These are phyloP conservation scores for Empidonax traillii DNA, from an alignment of 2,113 vertebrate species.

Conservation along the genomic window DNA sequence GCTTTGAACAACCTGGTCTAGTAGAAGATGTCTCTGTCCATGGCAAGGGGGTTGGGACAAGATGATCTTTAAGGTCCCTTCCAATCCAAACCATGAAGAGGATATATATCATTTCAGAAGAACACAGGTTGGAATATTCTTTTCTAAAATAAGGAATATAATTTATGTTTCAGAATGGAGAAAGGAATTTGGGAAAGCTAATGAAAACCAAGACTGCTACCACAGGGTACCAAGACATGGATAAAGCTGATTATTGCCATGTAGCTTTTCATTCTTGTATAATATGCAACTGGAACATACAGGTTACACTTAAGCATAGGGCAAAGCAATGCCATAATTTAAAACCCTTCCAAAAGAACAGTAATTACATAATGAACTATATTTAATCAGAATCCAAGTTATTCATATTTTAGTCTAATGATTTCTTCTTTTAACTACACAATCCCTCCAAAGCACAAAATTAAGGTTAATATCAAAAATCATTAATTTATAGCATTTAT, in stretches of 20 bases:
- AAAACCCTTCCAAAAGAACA: not conserved
- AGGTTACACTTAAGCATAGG: not conserved
- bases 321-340: not conserved
- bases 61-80: not conserved
- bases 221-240: not conserved
- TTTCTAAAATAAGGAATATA: not conserved
- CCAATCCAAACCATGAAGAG: not conserved
- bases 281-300: not conserved
- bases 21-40: not conserved
- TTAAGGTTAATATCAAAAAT: not conserved
- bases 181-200: not conserved
- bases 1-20: not conserved
- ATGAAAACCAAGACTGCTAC: not conserved
- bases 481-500: not conserved
- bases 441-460: not conserved
- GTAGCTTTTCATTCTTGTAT: not conserved
- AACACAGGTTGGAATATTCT: not conserved
- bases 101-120: not conserved
- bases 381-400: not conserved
- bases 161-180: not conserved
- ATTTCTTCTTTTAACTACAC: not conserved
- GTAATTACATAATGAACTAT: not conserved
- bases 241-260: not conserved
- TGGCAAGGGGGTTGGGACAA: not conserved
- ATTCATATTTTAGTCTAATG: not conserved